Conservation (phyloP, 2,888 invertebrate species). For the Tuberolachnus salignus region DNA sequence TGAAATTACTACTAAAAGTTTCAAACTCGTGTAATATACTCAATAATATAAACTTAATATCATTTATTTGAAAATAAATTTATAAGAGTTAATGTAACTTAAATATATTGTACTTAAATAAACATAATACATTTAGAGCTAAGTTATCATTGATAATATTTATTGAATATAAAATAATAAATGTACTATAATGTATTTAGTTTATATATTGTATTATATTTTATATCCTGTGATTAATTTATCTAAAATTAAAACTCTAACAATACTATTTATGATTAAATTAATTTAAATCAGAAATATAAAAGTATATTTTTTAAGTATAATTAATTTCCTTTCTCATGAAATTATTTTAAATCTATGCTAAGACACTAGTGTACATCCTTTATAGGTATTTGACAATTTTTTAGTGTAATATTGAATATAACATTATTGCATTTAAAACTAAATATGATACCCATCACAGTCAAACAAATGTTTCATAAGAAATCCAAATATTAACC, state of each 20-base stretch:
- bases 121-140: slow-evolving; percentile 29
- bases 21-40: slow-evolving; percentile 19
- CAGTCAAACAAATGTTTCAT: slow-evolving; percentile 29
- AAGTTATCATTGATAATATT: slow-evolving; percentile 12
- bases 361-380: background rate
- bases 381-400: background rate
- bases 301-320: background rate
- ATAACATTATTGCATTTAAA: background rate
- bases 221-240: background rate
- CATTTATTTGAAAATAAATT: slow-evolving; percentile 9
- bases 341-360: slow-evolving; percentile 8
- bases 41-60: slow-evolving; percentile 17
- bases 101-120: slow-evolving; percentile 11
- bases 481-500: slow-evolving; percentile 7
- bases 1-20: slow-evolving; percentile 15
- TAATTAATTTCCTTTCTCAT: background rate
- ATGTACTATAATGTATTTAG: slow-evolving; percentile 5
- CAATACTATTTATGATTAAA: slow-evolving; percentile 34
- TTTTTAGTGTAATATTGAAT: background rate
- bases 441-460: slow-evolving; percentile 36
- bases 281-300: background rate
- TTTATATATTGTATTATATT: background rate
- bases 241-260: slow-evolving; percentile 2
- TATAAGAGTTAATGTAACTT: slow-evolving; percentile 27
- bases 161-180: slow-evolving; percentile 7